Base-by-base conservation (phyloP, 2,888 invertebrate species). In the Elysia crispata region DNA sequence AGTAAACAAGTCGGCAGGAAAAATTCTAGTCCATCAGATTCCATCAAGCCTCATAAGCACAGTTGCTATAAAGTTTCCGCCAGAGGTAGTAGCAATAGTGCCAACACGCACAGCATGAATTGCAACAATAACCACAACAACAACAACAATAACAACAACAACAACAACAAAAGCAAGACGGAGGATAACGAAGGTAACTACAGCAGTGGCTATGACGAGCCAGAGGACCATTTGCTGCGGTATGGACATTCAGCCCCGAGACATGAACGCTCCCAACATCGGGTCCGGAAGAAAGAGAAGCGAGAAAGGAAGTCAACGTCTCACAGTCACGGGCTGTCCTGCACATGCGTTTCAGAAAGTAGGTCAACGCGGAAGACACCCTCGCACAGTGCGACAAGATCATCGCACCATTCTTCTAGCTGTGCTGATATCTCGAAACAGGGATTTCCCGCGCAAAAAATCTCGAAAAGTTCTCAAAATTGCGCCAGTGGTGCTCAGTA, bases 191-290 rank as follows among this genome's bases (percentile, higher is more conserved):
- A 77, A 20, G 70, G 60, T 1, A 69, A 28, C 62, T 60, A 69
- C 60, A 77, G 77, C 28, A 77, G 77, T 49, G 77, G 77, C 1
- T 77, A 77, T 49, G 70, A 77, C 15, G 77, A 77, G 18, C 77
- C 77, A 0, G 41, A 60, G 33, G 69, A 18, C 13, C 15, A 28
- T n/a, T n/a, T n/a, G n/a, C n/a, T n/a, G 8, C 13, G 54, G 54
- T 54, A 13, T 8, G 60, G 15, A 23, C 60, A 23, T 3, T 18
- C 60, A 60, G 60, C 60, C 3, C 23, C 60, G 8, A 3, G 60
- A 41, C 41, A 41, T 6, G 41, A 41, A 41, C 41, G 41, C 5
- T 23, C 15, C 60, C 5, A 60, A 3, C 60, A 23, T 60, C n/a
- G 60, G 60, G 18, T 0, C 3, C 70, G 73, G 41, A 74, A 74